Base-by-base conservation (phyloP, 1,140 invertebrate species). In the Brachionus rotundiformis region DNA sequence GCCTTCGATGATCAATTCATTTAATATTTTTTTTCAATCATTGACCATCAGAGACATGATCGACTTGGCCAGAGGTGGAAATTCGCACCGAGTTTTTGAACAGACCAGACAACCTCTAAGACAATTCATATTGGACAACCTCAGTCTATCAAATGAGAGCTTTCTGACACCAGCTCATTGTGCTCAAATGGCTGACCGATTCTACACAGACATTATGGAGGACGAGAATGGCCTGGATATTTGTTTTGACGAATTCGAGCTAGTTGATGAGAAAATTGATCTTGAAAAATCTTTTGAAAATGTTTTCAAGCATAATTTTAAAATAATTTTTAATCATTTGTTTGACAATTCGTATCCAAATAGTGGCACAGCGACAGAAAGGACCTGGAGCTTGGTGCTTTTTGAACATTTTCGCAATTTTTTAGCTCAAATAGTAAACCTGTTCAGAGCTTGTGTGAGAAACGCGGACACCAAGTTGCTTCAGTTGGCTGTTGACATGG, bases 11-110 rank as follows among this genome's bases (percentile, higher is more conserved):
- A 16, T 79, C 13, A 79, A 79, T 31, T 25, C 31, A 4, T 79
- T 79, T n/a, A 79, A 63, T 25, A 39, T 63, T 7, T 79, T 79
- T 31, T 79, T 79, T 39, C 36, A 36, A 36, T 79, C 76, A 13
- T 10, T 79, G 0, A 63, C 33, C 19, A 47, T 79, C 8, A 49
- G 76, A 11, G 76, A 79, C 31, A 79, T 79, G 76, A 79, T 79
- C 0, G 59, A 63, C 29, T 19, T 79, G 23, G 76, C 76, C 36
- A 2, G 76, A 0, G 76, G 76, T 13, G 11, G n/a, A 5, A 79
- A 79, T 10, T 10, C 47, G 11, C 29, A 79, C 25, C 16, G 59
- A 13, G 76, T 79, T 10, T 79, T 79, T 19, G 44, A 79, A 39
- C 76, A 63, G 54, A 59, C 76, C 10, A n/a, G 76, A 19, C 31